Evolutionary conservation across 1,140 invertebrate species (phyloP).

Genomic region (Ruditapes philippinarum): DNA sequence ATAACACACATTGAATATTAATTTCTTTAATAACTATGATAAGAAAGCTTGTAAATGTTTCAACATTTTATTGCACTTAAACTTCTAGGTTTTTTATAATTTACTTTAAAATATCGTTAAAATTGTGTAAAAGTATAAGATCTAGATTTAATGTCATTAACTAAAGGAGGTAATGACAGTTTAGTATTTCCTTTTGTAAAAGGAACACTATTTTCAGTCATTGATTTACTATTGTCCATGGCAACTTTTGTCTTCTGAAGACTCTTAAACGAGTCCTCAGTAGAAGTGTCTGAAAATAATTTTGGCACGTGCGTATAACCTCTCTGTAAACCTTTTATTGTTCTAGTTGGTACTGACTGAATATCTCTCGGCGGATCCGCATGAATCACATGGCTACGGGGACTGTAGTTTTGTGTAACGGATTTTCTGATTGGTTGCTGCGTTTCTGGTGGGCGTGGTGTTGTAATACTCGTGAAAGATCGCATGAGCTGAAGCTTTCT

Average conservation of each 20-base stretch:
- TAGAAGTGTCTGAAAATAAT: slow-evolving; percentile 5
- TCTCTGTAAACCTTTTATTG: background rate
- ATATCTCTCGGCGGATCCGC: background rate
- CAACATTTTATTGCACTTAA: slow-evolving; percentile 7
- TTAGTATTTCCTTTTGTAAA: background rate
- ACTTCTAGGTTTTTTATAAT: background rate
- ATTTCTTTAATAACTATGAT: too few species aligned
- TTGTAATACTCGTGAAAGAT: background rate
- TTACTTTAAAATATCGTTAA: background rate
- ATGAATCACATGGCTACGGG: background rate
- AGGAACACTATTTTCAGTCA: background rate
- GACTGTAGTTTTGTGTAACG: slow-evolving; percentile 1
- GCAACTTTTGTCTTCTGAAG: background rate
- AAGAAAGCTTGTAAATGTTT: background rate
- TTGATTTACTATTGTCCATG: background rate
- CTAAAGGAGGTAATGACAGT: slow-evolving; percentile 23
- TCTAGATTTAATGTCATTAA: slow-evolving; percentile 24
- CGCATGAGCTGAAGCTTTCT: slow-evolving; percentile 11
- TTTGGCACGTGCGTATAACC: slow-evolving; percentile 32
- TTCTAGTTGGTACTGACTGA: slow-evolving; percentile 11
- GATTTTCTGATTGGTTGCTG: slow-evolving; percentile 37
- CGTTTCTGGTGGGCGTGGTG: background rate
- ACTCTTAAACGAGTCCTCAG: background rate
- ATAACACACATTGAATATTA: too few species aligned
- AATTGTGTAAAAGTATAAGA: slow-evolving; percentile 37